These are phyloP conservation scores for Hippolais icterina DNA, from an alignment of 2,113 vertebrate species.

Conservation along the genomic window DNA sequence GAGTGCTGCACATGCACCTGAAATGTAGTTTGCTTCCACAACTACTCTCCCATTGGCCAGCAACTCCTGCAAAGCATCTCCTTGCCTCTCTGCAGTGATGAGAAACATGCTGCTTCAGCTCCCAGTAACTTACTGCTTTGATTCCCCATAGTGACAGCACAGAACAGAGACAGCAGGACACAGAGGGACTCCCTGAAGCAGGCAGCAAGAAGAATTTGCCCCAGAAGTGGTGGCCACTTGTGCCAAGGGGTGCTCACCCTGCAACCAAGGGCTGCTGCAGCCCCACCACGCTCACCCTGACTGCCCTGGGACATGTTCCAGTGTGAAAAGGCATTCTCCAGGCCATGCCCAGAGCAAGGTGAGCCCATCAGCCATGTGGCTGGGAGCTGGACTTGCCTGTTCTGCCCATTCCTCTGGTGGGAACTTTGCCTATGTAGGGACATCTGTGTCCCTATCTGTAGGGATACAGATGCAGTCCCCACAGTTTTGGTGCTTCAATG, in stretches of 20 bases:
- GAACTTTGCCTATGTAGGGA: neutral
- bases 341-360: neutral
- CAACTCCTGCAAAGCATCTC: neutral
- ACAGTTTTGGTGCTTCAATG: neutral
- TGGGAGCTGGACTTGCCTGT: neutral
- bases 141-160: neutral
- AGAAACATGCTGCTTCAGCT: neutral
- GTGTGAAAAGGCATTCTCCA: neutral
- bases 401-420: neutral
- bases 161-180: neutral
- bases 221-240: neutral
- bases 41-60: neutral
- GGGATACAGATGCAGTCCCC: neutral
- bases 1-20: neutral
- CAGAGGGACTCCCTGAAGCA: neutral
- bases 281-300: accelerated
- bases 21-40: neutral
- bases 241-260: neutral
- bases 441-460: neutral
- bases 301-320: neutral
- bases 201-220: neutral
- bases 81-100: neutral
- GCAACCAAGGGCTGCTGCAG: neutral
- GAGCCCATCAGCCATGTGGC: accelerated
- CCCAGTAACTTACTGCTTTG: neutral